phyloP scores from a whole-genome alignment of 2,888 invertebrate species.

The Watsonalla cultraria region DNA sequence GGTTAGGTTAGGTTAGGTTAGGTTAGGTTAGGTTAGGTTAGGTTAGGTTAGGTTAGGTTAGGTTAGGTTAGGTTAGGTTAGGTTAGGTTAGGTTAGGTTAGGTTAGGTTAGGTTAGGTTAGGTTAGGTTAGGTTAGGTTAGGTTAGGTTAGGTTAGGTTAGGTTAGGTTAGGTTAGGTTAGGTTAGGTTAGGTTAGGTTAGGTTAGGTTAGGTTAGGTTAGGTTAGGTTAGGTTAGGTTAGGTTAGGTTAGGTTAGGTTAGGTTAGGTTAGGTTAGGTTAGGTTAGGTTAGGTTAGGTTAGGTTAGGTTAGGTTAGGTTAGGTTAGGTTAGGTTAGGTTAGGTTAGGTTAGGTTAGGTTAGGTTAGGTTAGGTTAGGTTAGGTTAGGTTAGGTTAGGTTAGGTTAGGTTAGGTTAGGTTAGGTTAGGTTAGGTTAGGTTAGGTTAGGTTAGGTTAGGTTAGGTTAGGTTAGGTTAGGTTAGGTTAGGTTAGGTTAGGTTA shows the following conservation, averaged over 20 bases:
- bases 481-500: constrained; percentile 14
- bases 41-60: constrained; percentile 5
- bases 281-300: constrained; percentile 7
- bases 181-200: constrained; percentile 6
- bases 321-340: constrained; percentile 3
- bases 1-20: constrained; percentile 6
- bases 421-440: constrained; percentile 4
- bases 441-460: constrained; percentile 7
- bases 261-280: constrained; percentile 6
- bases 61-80: constrained; percentile 4
- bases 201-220: constrained; percentile 6
- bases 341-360: too few relatives aligned
- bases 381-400: constrained; percentile 11
- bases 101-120: constrained; percentile 6
- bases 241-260: constrained; percentile 6
- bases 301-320: constrained; percentile 7
- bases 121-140: constrained; percentile 6
- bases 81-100: constrained; percentile 6
- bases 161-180: constrained; percentile 6
- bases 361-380: constrained; percentile 12
- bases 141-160: constrained; percentile 5
- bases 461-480: constrained; percentile 10
- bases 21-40: constrained; percentile 6
- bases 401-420: constrained; percentile 11
- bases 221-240: constrained; percentile 6